Base-by-base conservation (phyloP, 1,140 invertebrate genomes). In the Calliphora vicina region DNA sequence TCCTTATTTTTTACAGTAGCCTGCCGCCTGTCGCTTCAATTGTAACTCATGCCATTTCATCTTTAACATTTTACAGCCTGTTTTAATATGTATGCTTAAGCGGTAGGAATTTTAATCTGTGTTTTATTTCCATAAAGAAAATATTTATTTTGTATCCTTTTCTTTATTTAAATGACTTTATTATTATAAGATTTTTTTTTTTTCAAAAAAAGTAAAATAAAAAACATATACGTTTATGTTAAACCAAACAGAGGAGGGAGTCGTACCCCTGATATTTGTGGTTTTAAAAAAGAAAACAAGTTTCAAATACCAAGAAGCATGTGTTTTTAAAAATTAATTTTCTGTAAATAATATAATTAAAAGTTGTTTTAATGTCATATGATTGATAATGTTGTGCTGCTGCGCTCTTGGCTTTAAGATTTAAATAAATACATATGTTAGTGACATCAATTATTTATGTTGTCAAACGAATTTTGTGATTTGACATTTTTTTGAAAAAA, bases 111-210 rank as follows among this genome's bases (percentile, higher is more conserved):
- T 74, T 74, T 35, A 29, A 20, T 23, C 27, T 35, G 27, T 35
- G 29, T 74, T 74, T 35, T 6, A 73, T 35, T 35, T 35, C 35
- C 35, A 35, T 35, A 73, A 73, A 25, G 26, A 35, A 74, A 74
- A 15, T 74, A 35, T 74, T 74, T 35, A 23, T 5, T 74, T 74
- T 74, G 6, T 71, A 74, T 74, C 72, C 72, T 74, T 35, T 74
- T 74, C 25, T 74, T 74, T 74, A 74, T 74, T 74, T 74, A 74
- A 74, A 74, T 74, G 72, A 35, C 72, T 74, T 35, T 35, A 74
- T 74, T 74, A 74, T 27, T 25, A 27, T 25, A n/a, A n/a, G 12
- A 3, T 0, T 25, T 35, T 35, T 35, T 35, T 35, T 35, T 35
- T 35, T 4, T 35, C 10, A 2, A 35, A 10, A 35, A 8, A 35